Evolutionary conservation across 2,888 invertebrate genomes (phyloP), one percentile per base, ranked within the genome.

Genomic region (Himalopsyche tibetana): DNA sequence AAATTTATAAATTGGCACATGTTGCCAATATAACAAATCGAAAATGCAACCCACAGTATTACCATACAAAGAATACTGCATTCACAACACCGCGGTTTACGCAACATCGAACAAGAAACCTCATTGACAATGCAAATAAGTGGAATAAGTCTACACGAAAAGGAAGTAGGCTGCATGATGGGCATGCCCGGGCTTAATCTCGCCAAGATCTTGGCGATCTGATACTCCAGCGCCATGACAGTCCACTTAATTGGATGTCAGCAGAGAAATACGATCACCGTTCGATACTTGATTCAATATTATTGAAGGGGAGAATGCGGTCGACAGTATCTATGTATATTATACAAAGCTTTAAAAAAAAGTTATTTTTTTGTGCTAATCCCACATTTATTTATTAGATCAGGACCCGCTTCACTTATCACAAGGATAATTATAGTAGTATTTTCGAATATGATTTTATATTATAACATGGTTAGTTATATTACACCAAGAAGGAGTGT

Each of bases 221-320:
- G 80, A 42, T 42, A 51, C 80, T 19, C 19, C 17, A n/a, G 51
- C 45, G 36, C n/a, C 80, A 42, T 80, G 80, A 80, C 80, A 80
- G 51, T 17, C 80, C 42, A 51, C 51, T 80, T 80, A 80, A 80
- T 80, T 80, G 80, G 80, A 80, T 80, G 51, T 80, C 51, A 51
- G 51, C 45, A 2, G 42, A 45, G 80, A 80, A 45, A 80, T 80
- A 80, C 80, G 80, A 74, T 74, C 74, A 36, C 15, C 36, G 74
- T 74, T 74, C 74, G 36, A 74, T 74, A 36, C 74, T 38, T 36
- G 74, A 74, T 74, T 74, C 74, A 74, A 36, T 74, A 74, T 74
- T 36, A 36, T 74, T 4, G 8, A 51, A 51, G 15, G 15, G 51
- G 51, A 51, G 12, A 51, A 15, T 15, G 51, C 0, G 51, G 51